Evolutionary conservation across 1,140 invertebrate genomes (phyloP).

Genomic region (Scaptomyza montana): DNA sequence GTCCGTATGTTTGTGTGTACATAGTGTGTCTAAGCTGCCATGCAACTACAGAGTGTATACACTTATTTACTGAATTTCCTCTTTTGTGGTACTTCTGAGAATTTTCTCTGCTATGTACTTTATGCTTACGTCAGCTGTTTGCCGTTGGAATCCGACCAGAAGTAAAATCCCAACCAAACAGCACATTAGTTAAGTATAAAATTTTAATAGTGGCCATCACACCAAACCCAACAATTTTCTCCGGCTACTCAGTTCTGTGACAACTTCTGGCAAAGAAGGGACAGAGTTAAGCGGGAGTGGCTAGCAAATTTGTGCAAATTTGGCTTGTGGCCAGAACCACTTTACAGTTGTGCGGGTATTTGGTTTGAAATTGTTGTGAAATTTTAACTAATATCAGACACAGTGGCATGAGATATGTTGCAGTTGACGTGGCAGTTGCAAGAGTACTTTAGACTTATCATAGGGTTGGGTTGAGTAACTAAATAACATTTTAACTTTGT

Average conservation of each 20-base stretch:
- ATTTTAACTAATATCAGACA: constrained; percentile 51
- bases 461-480: background rate
- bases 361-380: constrained; percentile 41
- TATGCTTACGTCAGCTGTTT: constrained; percentile 36
- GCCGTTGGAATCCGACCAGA: constrained; percentile 42
- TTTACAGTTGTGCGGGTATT: constrained; percentile 51
- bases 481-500: background rate
- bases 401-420: constrained; percentile 12
- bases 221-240: constrained; percentile 38
- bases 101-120: constrained; percentile 17
- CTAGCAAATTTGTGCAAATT: constrained; percentile 61
- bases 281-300: background rate
- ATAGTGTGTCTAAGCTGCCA: background rate
- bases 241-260: constrained; percentile 36
- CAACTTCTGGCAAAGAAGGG: constrained; percentile 23
- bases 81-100: constrained; percentile 34
- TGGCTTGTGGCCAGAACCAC: constrained; percentile 64
- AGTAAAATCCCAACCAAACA: constrained; percentile 45
- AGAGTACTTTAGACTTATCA: constrained; percentile 1
- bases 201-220: constrained; percentile 54
- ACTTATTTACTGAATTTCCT: constrained; percentile 42
- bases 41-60: constrained; percentile 26
- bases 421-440: constrained; percentile 10
- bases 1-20: background rate
- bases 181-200: constrained; percentile 65